A percentile compares a stretch with the other conserved stretches of the same genome.
These are phyloP conservation scores for Elephas maximus DNA, from an alignment of 2,113 vertebrate genomes.

Conservation along the genomic window DNA sequence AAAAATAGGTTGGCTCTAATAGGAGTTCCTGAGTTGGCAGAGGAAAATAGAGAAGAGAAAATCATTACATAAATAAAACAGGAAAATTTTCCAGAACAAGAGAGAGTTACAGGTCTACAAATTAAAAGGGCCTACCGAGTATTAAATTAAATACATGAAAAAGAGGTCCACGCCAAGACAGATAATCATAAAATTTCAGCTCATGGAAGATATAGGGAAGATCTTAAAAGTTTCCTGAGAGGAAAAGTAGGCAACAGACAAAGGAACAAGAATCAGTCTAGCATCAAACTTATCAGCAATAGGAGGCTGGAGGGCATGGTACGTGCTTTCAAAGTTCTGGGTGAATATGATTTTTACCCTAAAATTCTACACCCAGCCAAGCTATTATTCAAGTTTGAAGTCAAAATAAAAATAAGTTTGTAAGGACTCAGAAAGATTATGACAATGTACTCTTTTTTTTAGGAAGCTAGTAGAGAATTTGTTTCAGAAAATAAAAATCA, in stretches of 20 bases:
- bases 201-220: neutral
- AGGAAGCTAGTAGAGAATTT: neutral
- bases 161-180: neutral
- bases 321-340: neutral
- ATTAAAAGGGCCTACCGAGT: neutral
- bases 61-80: slow-evolving; percentile 10
- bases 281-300: neutral
- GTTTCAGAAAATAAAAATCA: neutral
- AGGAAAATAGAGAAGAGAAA: neutral
- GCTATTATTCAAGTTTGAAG: neutral
- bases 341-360: slow-evolving; percentile 17
- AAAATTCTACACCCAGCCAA: slow-evolving; percentile 39
- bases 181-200: neutral
- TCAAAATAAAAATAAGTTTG: neutral
- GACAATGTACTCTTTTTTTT: neutral
- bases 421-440: slow-evolving; percentile 34
- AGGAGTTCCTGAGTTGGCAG: neutral
- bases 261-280: slow-evolving; percentile 13
- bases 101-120: neutral
- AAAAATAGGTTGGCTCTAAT: neutral
- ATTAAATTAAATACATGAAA: neutral
- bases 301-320: neutral
- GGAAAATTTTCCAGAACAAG: neutral
- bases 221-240: slow-evolving; percentile 21
- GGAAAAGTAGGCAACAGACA: neutral